These are phyloP conservation scores for Acrocephalus kingi DNA, from an alignment of 2,113 vertebrate species.

Conservation along the genomic window DNA sequence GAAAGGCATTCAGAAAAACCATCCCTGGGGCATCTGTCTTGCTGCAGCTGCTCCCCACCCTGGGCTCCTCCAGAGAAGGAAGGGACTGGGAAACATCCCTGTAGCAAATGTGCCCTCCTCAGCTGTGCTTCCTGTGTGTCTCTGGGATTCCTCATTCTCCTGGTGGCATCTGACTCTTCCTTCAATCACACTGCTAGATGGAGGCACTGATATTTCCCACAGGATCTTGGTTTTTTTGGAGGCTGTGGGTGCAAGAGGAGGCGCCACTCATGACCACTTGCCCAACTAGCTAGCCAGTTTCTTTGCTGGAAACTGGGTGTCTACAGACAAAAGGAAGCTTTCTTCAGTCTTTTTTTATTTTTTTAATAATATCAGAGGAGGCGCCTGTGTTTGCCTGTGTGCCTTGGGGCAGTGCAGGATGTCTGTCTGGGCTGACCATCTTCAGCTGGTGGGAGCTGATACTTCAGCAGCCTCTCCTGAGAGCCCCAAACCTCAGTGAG, in stretches of 20 bases:
- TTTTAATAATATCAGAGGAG: not conserved
- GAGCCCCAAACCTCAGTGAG: not conserved
- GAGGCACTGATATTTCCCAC: not conserved
- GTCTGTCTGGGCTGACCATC: not conserved
- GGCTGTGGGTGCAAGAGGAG: not conserved
- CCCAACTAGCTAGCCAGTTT: not conserved
- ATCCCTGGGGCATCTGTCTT: rapidly evolving
- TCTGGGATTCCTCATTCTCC: not conserved
- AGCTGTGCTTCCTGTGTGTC: not conserved
- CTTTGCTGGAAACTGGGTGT: not conserved
- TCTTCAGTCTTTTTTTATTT: not conserved
- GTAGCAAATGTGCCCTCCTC: not conserved
- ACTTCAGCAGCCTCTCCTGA: not conserved
- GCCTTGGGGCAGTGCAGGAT: not conserved
- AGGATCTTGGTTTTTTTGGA: not conserved
- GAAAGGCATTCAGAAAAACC: not conserved
- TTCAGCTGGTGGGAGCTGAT: not conserved
- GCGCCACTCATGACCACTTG: not conserved
- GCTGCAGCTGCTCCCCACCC: not conserved
- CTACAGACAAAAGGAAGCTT: not conserved
- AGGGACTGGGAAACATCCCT: not conserved
- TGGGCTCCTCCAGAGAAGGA: not conserved
- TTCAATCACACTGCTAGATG: not conserved
- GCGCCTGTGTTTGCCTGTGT: not conserved
- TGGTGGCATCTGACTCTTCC: not conserved